phyloP scores from a whole-genome alignment of 2,888 invertebrate genomes.

The Tetragonisca angustula region DNA sequence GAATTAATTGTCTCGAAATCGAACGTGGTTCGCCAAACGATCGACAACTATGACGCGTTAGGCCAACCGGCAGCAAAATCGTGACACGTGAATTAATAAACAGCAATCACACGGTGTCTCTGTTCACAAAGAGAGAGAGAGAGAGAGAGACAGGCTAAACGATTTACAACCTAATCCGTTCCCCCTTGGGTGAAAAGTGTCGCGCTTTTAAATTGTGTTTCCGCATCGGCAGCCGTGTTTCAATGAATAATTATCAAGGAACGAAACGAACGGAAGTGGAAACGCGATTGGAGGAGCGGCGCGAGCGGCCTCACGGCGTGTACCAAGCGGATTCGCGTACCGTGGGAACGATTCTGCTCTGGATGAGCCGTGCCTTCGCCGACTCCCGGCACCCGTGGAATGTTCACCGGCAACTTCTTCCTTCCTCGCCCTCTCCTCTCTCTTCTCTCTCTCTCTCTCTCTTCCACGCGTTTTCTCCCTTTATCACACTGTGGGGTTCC shows the following conservation, averaged over 20 bases:
- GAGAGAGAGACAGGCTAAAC: neutral
- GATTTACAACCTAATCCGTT: constrained; percentile 27
- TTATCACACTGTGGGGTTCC: constrained; percentile 30
- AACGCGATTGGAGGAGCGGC: constrained; percentile 51
- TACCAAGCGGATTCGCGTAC: constrained; percentile 53
- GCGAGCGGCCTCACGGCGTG: neutral
- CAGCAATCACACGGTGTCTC: neutral
- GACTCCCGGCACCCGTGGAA: constrained; percentile 57
- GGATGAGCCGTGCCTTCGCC: constrained; percentile 59
- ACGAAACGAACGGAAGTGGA: constrained; percentile 61
- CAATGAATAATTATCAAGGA: constrained; percentile 57
- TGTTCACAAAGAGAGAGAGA: neutral
- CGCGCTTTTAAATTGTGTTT: constrained; percentile 48
- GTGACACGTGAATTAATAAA: constrained; percentile 3
- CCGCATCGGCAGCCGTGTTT: constrained; percentile 43
- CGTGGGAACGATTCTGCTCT: constrained; percentile 66
- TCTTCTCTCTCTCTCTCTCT: neutral
- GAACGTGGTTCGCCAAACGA: neutral
- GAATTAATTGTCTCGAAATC: too few species aligned
- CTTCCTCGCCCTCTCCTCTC: constrained; percentile 23
- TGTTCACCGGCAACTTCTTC: constrained; percentile 71
- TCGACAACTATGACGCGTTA: neutral
- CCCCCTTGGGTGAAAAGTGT: constrained; percentile 24
- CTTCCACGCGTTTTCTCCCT: constrained; percentile 12
- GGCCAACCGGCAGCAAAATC: neutral